Evolutionary conservation across 1,140 invertebrate species (phyloP), one percentile per base, ranked within the genome.

Genomic region (Drosophila ogumai): DNA sequence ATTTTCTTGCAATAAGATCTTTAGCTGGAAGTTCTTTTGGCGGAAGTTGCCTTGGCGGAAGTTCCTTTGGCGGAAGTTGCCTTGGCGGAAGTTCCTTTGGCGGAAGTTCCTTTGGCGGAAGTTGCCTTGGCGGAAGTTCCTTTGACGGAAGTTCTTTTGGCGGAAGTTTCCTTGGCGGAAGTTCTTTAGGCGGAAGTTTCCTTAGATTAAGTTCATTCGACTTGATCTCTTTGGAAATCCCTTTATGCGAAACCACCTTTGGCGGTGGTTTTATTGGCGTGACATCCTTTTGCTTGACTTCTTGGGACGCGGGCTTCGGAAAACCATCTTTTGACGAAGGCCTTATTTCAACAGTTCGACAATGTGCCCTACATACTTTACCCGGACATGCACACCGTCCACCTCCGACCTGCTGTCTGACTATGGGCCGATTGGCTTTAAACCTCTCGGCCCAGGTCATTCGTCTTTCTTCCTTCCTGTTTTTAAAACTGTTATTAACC

Each of bases 401-500:
- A 15, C 13, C 7, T 12, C 8, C 13, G 28, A 2, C 19, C 3
- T n/a, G 36, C 2, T 22, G 15, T 0, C 13, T 31, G 5, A 3
- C 17, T 7, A 9, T 36, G 0, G 28, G 3, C 5, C 41, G 50
- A 56, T 56, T 78, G 1, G 43, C 28, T 7, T 13, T 28, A 8
- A 76, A 54, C 3, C 31, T 64, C 4, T 69, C 41, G 5, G 32
- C 7, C 63, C 63, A 59, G 4, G 40, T 44, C 38, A 34, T 32
- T 8, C 41, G 9, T 8, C 17, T 50, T 0, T 40, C 17, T 0
- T 17, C 41, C 6, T n/a, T 54, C 31, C 25, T 58, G 25, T 2
- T 15, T 6, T 9, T 60, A 4, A 77, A 57, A 13, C 40, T 34
- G 2, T 67, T 15, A 0, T 65, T 61, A 12, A 80, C 80, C 2